Conservation (phyloP, 1,140 invertebrate genomes). For the Marisa cornuarietis region DNA sequence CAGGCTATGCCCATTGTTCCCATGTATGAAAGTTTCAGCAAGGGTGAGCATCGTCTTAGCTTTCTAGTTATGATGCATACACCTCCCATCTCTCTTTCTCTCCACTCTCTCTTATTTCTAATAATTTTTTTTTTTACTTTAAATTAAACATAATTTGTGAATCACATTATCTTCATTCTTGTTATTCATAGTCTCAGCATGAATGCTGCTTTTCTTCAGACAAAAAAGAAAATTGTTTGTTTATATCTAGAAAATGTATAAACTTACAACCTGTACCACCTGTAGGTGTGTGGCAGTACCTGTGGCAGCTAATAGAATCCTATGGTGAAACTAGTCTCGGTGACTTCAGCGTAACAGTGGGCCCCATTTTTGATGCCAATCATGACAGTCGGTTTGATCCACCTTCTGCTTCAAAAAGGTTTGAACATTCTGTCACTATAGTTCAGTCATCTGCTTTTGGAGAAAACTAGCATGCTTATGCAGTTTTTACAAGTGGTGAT, state of each 20-base stretch:
- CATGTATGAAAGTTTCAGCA: background rate
- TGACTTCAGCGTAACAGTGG: slow-evolving; percentile 35
- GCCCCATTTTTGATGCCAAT: slow-evolving; percentile 46
- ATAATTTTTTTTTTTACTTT: no score
- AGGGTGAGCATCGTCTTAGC: background rate
- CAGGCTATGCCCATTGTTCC: background rate
- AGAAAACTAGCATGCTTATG: no score
- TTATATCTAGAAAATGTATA: background rate
- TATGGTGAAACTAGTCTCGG: slow-evolving; percentile 25
- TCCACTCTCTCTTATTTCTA: background rate
- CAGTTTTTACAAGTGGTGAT: no score
- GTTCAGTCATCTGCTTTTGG: no score
- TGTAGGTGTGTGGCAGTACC: slow-evolving; percentile 42
- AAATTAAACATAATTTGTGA: no score
- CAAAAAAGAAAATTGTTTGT: background rate
- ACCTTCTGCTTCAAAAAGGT: background rate
- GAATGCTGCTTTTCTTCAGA: background rate
- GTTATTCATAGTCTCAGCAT: background rate
- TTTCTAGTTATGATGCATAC: background rate
- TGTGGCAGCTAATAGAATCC: slow-evolving; percentile 26
- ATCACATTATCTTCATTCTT: no score
- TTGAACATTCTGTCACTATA: background rate
- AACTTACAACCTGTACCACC: background rate
- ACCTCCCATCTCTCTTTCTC: background rate
- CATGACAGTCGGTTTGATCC: slow-evolving; percentile 34